Conservation (phyloP, 2,113 vertebrate genomes). For the Cyprinus carpio region DNA sequence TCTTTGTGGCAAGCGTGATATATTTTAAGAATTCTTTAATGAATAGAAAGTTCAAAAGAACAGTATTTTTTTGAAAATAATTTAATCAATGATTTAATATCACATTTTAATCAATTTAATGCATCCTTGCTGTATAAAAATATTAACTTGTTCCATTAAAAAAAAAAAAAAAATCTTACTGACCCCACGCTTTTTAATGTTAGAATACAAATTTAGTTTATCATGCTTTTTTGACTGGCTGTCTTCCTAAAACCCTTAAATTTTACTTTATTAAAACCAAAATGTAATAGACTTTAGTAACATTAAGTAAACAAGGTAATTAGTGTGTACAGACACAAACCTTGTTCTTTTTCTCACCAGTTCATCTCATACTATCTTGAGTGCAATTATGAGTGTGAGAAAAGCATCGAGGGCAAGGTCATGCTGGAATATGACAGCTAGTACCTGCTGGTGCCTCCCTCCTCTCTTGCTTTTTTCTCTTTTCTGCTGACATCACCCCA, state of each 20-base stretch:
- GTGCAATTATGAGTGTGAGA: conserved; percentile 2
- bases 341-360: background rate
- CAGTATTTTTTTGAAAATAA: too few relatives aligned
- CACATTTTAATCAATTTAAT: too few relatives aligned
- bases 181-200: background rate
- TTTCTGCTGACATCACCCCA: conserved; percentile 18
- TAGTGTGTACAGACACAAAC: too few relatives aligned
- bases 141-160: background rate
- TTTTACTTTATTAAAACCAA: too few relatives aligned
- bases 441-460: conserved; percentile 53
- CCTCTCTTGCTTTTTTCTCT: background rate
- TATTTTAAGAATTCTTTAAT: too few relatives aligned
- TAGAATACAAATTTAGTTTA: background rate
- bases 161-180: too few relatives aligned
- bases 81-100: too few relatives aligned
- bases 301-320: too few relatives aligned
- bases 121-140: background rate
- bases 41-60: too few relatives aligned
- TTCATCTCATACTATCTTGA: conserved; percentile 3
- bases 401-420: conserved; percentile 13
- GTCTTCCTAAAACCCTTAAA: background rate
- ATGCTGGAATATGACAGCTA: conserved; percentile 56
- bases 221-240: background rate
- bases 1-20: too few relatives aligned
- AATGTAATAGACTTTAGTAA: too few relatives aligned